Evolutionary conservation across 1,140 invertebrate genomes (phyloP).

Genomic region (Ridgeia piscesae): DNA sequence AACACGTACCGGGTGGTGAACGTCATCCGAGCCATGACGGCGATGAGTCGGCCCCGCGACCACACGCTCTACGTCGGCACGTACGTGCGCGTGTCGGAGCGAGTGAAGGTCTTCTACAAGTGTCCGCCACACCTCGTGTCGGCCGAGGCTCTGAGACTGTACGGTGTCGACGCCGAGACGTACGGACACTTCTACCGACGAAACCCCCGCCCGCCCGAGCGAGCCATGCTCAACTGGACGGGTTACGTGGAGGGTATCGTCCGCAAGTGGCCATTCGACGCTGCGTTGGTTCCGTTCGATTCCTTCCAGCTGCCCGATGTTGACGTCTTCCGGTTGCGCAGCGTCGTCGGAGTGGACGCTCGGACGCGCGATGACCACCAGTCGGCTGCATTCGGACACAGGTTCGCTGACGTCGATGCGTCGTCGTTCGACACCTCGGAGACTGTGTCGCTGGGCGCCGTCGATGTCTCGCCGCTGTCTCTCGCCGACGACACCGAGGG

Average conservation of each 20-base stretch:
- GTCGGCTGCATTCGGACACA: neutral
- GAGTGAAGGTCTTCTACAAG: slow-evolving; percentile 11
- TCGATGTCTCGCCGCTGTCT: neutral
- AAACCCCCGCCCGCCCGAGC: neutral
- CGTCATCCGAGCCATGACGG: slow-evolving; percentile 13
- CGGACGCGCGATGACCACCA: neutral
- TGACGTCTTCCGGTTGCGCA: neutral
- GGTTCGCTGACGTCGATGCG: too few relatives aligned
- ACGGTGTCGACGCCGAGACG: neutral
- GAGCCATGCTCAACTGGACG: neutral
- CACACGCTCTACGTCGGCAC: neutral
- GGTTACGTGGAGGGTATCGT: neutral
- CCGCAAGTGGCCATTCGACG: neutral
- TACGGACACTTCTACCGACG: neutral
- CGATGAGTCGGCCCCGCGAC: neutral
- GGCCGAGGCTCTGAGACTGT: neutral
- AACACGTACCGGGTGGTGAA: neutral
- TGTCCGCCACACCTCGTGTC: neutral
- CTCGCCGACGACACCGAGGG: neutral
- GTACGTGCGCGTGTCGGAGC: slow-evolving; percentile 10
- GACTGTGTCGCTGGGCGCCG: too few relatives aligned
- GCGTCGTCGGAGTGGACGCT: neutral
- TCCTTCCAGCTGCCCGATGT: neutral
- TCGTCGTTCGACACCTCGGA: neutral
- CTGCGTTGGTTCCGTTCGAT: neutral